Evolutionary conservation across 2,797 vertebrate genomes (phyloP).

Genomic region (Eremophila alpestris): DNA sequence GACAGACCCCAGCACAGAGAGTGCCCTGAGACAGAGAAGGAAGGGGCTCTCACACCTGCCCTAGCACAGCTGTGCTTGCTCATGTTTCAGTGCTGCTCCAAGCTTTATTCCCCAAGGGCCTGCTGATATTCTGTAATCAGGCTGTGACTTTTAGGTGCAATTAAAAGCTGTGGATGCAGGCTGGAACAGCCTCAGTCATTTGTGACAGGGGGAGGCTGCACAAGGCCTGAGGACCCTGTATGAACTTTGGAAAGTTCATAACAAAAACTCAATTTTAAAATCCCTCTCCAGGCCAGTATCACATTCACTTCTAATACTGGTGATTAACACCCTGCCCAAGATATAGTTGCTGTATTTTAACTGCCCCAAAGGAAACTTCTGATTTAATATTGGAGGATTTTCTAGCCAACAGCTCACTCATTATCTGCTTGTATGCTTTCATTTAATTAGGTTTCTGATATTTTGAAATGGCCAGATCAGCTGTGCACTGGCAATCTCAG

Average conservation of each 20-base stretch:
- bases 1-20: neutral
- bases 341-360: constrained; percentile 28
- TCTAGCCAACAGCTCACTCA: constrained; percentile 31
- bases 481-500: neutral
- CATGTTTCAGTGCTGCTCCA: neutral
- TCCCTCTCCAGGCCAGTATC: constrained; percentile 12
- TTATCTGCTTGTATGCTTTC: constrained; percentile 23
- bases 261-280: constrained; percentile 27
- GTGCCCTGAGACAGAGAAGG: fast-evolving
- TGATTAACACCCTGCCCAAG: constrained; percentile 37
- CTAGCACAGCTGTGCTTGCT: neutral
- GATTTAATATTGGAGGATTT: constrained; percentile 43
- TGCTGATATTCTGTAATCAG: neutral
- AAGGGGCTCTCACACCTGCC: neutral
- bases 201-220: neutral
- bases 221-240: neutral
- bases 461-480: constrained; percentile 38
- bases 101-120: neutral
- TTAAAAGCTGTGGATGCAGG: neutral
- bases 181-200: neutral
- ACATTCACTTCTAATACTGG: neutral
- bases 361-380: constrained; percentile 40
- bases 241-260: neutral
- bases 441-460: constrained; percentile 56
- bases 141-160: neutral